Conservation (phyloP, 2,888 invertebrate genomes). For the Dione vanillae region DNA sequence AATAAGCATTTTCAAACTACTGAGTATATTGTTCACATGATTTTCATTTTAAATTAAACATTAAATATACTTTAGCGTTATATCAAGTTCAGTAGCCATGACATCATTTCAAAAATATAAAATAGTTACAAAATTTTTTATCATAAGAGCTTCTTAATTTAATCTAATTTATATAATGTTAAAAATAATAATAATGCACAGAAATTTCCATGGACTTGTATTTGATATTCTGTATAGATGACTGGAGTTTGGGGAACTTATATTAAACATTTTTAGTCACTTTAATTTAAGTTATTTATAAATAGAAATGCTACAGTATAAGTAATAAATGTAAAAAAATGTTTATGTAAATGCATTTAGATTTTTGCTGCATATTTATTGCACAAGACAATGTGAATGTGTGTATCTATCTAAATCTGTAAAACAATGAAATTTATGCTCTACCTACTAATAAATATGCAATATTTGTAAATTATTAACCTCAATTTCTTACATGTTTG, state of each 20-base stretch:
- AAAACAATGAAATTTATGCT: background rate
- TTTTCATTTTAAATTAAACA: background rate
- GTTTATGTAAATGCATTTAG: no score
- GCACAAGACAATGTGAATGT: no score
- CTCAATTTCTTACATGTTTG: no score
- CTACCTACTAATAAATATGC: background rate
- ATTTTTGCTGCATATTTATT: no score
- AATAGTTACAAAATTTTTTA: slow-evolving; percentile 18
- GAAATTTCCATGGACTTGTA: no score
- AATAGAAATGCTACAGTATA: no score
- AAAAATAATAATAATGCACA: background rate
- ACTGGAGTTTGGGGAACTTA: no score
- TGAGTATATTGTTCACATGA: background rate
- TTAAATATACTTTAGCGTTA: background rate
- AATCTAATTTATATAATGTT: background rate
- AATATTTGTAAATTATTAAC: background rate
- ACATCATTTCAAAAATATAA: slow-evolving; percentile 22
- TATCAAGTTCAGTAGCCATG: slow-evolving; percentile 18
- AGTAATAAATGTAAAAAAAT: no score
- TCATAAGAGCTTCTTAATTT: slow-evolving; percentile 26
- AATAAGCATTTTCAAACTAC: background rate
- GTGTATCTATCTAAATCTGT: no score
- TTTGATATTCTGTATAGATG: no score
- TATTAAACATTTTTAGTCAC: no score
- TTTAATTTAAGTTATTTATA: no score